Conservation (phyloP, 2,113 vertebrate species). For the Cryptotis parvus region DNA sequence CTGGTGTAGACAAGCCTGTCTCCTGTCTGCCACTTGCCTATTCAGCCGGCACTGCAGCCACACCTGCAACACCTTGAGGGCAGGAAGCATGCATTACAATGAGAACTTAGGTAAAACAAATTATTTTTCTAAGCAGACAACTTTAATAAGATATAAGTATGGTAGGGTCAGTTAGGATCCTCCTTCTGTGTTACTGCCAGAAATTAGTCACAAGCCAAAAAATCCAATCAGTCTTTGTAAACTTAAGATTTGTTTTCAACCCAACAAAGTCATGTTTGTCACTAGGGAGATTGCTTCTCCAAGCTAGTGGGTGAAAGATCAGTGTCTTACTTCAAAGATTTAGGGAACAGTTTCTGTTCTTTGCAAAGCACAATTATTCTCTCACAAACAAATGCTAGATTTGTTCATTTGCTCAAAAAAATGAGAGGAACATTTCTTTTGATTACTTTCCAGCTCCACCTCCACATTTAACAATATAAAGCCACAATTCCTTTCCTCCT, state of each 20-base stretch:
- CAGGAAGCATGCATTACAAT: slow-evolving; percentile 46
- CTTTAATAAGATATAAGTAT: slow-evolving; percentile 59
- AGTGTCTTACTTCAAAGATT: slow-evolving; percentile 75
- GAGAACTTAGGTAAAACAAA: slow-evolving; percentile 17
- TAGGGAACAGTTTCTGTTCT: slow-evolving; percentile 68
- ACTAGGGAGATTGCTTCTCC: slow-evolving; percentile 52
- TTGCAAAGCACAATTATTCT: slow-evolving; percentile 61
- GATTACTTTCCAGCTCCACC: slow-evolving; percentile 73
- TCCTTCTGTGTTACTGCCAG: slow-evolving; percentile 57
- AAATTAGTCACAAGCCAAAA: slow-evolving; percentile 77
- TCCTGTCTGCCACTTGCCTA: no score
- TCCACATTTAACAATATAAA: slow-evolving; percentile 62
- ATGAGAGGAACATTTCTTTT: slow-evolving; percentile 71
- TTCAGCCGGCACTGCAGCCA: no score
- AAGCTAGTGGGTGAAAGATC: slow-evolving; percentile 70
- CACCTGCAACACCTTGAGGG: no score
- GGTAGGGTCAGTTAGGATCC: background rate
- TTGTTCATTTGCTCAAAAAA: slow-evolving; percentile 66
- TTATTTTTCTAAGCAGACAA: slow-evolving; percentile 61
- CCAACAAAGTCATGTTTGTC: slow-evolving; percentile 72
- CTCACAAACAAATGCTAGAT: slow-evolving; percentile 75
- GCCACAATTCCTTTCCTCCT: slow-evolving; percentile 44
- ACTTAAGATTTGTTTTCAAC: slow-evolving; percentile 74
- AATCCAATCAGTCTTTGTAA: slow-evolving; percentile 70
- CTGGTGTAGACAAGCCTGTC: background rate